Conservation (phyloP, 1,140 invertebrate genomes). For the Oedothorax gibbosus region DNA sequence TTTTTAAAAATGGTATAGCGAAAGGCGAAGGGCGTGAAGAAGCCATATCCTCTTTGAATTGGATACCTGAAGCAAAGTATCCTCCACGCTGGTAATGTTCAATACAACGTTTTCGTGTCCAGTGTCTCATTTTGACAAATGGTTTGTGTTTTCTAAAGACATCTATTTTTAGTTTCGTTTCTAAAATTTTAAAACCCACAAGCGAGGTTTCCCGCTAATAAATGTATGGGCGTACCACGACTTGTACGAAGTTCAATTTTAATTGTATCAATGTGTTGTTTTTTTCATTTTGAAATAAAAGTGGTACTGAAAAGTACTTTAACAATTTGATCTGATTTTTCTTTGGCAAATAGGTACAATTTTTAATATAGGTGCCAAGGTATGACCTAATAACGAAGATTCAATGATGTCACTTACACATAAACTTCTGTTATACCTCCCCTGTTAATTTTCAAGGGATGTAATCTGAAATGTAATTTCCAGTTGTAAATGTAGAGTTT, state of each 20-base stretch:
- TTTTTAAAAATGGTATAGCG: background rate
- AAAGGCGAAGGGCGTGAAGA: background rate
- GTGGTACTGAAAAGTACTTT: constrained; percentile 7
- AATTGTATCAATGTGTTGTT: too few relatives aligned
- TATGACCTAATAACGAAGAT: too few relatives aligned
- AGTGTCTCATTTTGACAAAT: too few relatives aligned
- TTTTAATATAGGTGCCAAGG: background rate
- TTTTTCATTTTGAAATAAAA: background rate
- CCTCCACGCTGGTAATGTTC: background rate
- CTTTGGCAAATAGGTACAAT: background rate
- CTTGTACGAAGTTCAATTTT: too few relatives aligned
- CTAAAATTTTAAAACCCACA: background rate
- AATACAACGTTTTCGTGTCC: background rate
- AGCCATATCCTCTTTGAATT: constrained; percentile 3
- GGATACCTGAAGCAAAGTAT: background rate
- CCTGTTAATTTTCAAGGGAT: too few relatives aligned
- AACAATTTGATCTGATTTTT: background rate
- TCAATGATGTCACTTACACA: background rate
- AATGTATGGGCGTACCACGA: too few relatives aligned
- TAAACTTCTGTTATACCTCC: background rate
- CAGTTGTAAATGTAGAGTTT: background rate
- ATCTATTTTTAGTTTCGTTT: background rate
- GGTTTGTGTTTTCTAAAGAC: background rate
- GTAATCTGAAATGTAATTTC: too few relatives aligned
- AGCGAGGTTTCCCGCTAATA: background rate